phyloP scores from a whole-genome alignment of 2,113 vertebrate genomes.

The Pangasianodon hypophthalmus region DNA sequence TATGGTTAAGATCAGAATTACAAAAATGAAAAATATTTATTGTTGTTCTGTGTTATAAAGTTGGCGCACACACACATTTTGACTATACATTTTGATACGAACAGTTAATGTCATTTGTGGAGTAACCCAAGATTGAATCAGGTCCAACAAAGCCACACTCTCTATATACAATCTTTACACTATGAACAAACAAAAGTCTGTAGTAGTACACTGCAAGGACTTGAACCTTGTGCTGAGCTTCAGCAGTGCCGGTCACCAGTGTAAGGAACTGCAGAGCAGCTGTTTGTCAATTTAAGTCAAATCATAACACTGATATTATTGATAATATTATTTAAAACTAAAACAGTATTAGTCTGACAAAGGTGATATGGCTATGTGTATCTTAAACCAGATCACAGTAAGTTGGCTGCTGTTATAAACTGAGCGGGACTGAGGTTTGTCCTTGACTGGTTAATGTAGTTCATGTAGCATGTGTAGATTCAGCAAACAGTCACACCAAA shows the following conservation, averaged over 20 bases:
- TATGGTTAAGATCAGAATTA: background rate
- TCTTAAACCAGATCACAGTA: background rate
- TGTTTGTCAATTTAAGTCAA: slow-evolving; percentile 32
- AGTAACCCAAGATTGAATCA: background rate
- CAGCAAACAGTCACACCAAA: background rate
- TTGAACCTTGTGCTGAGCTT: slow-evolving; percentile 55
- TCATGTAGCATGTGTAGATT: background rate
- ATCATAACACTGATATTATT: background rate
- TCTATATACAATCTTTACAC: background rate
- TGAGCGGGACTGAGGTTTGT: background rate
- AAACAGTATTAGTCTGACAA: background rate
- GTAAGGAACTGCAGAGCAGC: slow-evolving; percentile 26
- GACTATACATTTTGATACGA: background rate
- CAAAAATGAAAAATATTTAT: background rate
- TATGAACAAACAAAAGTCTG: slow-evolving; percentile 41
- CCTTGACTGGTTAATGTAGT: background rate
- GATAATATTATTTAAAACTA: no score
- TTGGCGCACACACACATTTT: background rate
- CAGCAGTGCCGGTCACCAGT: slow-evolving; percentile 55
- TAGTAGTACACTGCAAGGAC: slow-evolving; percentile 55
- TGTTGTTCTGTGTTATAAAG: background rate
- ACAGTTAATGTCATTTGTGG: background rate
- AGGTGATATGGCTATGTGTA: no score
- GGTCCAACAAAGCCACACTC: background rate
- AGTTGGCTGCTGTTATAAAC: background rate